Evolutionary conservation across 2,113 vertebrate species (phyloP).

Genomic region (Apus apus): DNA sequence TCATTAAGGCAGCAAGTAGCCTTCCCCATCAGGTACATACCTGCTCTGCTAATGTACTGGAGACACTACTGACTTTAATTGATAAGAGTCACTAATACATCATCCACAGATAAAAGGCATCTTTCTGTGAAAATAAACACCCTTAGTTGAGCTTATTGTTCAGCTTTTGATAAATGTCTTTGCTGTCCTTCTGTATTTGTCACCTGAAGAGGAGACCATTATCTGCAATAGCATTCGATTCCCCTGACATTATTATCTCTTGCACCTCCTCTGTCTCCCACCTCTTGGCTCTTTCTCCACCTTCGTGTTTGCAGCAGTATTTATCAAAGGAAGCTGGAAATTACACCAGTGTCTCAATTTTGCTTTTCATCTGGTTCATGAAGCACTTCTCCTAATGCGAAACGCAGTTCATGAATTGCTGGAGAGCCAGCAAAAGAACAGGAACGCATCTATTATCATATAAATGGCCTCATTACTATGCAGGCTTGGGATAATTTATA

Average conservation of each 20-base stretch:
- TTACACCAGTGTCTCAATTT: slow-evolving; percentile 13
- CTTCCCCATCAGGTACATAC: background rate
- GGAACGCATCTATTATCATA: slow-evolving; percentile 43
- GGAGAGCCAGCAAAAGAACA: slow-evolving; percentile 38
- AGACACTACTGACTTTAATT: background rate
- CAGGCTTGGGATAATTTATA: slow-evolving; percentile 31
- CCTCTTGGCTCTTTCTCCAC: background rate
- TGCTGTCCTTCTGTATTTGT: background rate
- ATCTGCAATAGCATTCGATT: background rate
- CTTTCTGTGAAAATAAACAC: background rate
- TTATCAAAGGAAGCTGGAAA: slow-evolving; percentile 35
- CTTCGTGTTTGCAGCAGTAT: background rate
- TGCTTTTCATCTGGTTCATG: slow-evolving; percentile 37
- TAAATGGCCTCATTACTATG: slow-evolving; percentile 49
- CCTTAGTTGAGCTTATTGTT: background rate
- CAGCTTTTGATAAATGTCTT: background rate
- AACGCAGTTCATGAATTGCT: slow-evolving; percentile 26
- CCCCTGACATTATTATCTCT: background rate
- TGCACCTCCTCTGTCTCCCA: background rate
- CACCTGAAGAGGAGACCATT: background rate
- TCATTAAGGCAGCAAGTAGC: background rate
- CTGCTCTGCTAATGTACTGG: background rate
- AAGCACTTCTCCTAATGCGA: slow-evolving; percentile 33
- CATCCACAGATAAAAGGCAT: background rate
- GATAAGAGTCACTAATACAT: background rate